Evolutionary conservation across 1,140 invertebrate species (phyloP).

Genomic region (Oedothorax gibbosus): DNA sequence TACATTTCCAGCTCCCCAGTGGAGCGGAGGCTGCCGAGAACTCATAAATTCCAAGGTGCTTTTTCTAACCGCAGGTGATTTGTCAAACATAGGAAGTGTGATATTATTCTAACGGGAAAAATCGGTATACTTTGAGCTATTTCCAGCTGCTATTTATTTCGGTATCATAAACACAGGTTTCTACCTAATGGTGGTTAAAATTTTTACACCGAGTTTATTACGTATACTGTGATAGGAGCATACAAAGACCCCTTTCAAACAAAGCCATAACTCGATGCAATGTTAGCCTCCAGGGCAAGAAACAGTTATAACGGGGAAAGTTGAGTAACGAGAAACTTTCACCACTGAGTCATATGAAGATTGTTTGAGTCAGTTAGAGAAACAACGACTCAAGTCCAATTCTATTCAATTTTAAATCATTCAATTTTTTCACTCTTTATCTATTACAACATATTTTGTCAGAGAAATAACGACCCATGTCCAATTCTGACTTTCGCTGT

Average conservation of each 20-base stretch:
- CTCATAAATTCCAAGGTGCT: constrained; percentile 10
- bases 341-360: too few relatives aligned
- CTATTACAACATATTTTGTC: too few relatives aligned
- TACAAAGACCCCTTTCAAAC: background rate
- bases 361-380: too few relatives aligned
- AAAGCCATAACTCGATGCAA: too few relatives aligned
- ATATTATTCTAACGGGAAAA: constrained; percentile 5
- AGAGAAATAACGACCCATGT: too few relatives aligned
- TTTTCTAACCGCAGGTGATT: background rate
- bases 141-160: background rate
- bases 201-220: background rate
- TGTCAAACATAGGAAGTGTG: constrained; percentile 24
- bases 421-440: too few relatives aligned
- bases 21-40: background rate
- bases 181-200: background rate
- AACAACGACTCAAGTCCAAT: too few relatives aligned
- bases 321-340: too few relatives aligned
- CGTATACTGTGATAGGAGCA: constrained; percentile 11
- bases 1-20: constrained; percentile 5
- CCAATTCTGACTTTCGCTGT: too few relatives aligned
- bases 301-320: too few relatives aligned
- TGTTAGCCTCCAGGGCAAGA: too few relatives aligned
- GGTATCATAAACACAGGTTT: background rate
- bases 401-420: too few relatives aligned
- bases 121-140: background rate